Base-by-base conservation (phyloP, 23 tunicate species). In the Trididemnum nubilum region DNA sequence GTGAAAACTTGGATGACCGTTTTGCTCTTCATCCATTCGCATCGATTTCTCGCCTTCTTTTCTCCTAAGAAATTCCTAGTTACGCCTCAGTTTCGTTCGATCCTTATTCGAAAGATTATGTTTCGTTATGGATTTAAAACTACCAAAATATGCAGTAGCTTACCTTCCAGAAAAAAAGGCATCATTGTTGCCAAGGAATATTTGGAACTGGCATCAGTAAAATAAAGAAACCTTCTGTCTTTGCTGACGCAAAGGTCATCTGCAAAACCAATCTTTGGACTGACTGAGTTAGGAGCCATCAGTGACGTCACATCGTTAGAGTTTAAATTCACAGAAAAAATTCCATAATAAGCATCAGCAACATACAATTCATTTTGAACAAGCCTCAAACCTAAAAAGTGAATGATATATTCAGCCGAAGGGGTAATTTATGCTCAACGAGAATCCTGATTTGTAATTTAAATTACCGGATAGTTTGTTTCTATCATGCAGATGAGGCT, bases 311-410 rank as follows among this genome's bases (percentile, higher is more conserved):
- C 31, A 15, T 51, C 36, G 34, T 27, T 7, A 52, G 69, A 23
- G 15, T 54, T 77, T 18, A 77, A n/a, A 29, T 77, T 54, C 2
- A 77, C 25, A 2, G 82, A 77, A 34, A 51, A 77, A 2, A 77
- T 52, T 3, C 82, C 82, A 26, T 34, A 77, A 27, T 2, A 4
- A 2, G 82, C 82, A 77, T 77, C 82, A 4, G 82, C 82, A 27
- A 77, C 69, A 33, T 15, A 58, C 36, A 77, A 34, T 34, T 35
- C 27, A 51, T 54, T 27, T 4, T 29, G 58, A 24, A 26, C 24
- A 7, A 54, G 29, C 18, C 69, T 24, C 4, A 77, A 7, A 18
- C 82, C 82, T 77, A 36, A 12, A 61, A 61, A 61, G n/a, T n/a
- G n/a, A n/a, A n/a, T n/a, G n/a, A n/a, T n/a, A n/a, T n/a, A n/a